These are phyloP conservation scores for Aspiorhynchus laticeps DNA, from an alignment of 2,113 vertebrate species.

Conservation along the genomic window DNA sequence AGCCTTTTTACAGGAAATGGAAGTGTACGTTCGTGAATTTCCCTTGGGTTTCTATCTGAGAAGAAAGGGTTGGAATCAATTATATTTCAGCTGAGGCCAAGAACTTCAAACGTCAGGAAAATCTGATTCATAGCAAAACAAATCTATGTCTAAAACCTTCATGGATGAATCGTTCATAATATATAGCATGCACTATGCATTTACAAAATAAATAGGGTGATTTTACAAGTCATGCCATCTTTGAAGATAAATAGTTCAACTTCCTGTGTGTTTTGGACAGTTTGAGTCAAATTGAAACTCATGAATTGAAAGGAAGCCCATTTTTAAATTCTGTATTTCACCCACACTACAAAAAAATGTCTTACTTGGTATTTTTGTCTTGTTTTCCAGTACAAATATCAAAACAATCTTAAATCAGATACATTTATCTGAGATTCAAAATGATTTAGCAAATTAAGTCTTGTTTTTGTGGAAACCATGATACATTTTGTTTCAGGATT, in stretches of 20 bases:
- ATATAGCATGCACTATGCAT: neutral
- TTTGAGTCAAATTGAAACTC: neutral
- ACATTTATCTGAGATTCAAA: too few relatives aligned
- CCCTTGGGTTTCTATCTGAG: neutral
- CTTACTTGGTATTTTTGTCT: too few relatives aligned
- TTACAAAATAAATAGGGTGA: neutral
- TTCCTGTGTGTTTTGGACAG: neutral
- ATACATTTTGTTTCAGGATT: too few relatives aligned
- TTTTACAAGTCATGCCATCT: neutral
- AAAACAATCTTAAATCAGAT: too few relatives aligned
- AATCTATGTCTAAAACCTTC: neutral
- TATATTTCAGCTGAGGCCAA: neutral
- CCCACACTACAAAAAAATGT: neutral
- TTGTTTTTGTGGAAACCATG: too few relatives aligned
- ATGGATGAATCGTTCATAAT: neutral
- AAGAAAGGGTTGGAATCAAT: conserved; percentile 7
- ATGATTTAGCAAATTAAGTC: too few relatives aligned
- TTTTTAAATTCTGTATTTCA: neutral
- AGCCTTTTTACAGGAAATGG: neutral
- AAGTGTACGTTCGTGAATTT: neutral
- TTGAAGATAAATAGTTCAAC: neutral
- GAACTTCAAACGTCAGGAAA: neutral
- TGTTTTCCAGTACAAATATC: too few relatives aligned
- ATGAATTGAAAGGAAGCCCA: too few relatives aligned
- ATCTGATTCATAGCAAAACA: neutral